A percentile compares a stretch with the other conserved stretches of the same genome.
Evolutionary conservation across 2,888 invertebrate species (phyloP).

Genomic region (Matsumyia berberina): DNA sequence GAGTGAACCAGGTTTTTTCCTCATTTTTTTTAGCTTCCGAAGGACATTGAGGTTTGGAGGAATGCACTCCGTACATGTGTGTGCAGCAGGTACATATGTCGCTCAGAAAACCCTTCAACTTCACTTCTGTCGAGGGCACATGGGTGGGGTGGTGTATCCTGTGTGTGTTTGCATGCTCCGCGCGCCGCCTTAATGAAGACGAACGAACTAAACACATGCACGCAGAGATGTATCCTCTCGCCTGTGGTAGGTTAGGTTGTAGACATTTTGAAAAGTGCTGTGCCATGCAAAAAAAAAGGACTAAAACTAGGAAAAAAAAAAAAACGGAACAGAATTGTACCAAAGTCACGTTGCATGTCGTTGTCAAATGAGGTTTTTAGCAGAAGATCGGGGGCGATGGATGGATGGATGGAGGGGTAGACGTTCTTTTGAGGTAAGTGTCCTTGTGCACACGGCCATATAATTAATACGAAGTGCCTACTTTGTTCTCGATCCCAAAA

Average conservation of each 20-base stretch:
- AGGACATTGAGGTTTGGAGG: conserved; percentile 66
- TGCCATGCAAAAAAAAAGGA: conserved; percentile 55
- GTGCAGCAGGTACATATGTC: conserved; percentile 66
- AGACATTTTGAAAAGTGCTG: conserved; percentile 64
- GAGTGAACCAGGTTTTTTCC: neutral
- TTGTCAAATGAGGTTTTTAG: conserved; percentile 72
- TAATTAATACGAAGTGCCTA: conserved; percentile 76
- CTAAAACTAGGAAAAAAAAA: conserved; percentile 19
- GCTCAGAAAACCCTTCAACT: conserved; percentile 71
- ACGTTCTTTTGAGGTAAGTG: conserved; percentile 72
- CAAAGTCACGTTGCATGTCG: conserved; percentile 76
- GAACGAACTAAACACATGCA: conserved; percentile 8
- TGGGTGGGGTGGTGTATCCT: neutral
- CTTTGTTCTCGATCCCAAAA: conserved; percentile 69
- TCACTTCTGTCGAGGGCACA: conserved; percentile 52
- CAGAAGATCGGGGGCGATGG: neutral
- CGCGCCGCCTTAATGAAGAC: conserved; percentile 45
- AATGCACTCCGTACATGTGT: conserved; percentile 17
- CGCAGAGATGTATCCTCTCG: conserved; percentile 10
- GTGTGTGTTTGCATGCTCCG: neutral
- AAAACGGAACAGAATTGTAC: conserved; percentile 64
- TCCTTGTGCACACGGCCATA: conserved; percentile 76
- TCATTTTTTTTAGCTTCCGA: conserved; percentile 6
- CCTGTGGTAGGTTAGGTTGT: conserved; percentile 24
- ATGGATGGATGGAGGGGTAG: neutral